Conservation (phyloP, 2,797 vertebrate species). For the Oryzias sinensis region DNA sequence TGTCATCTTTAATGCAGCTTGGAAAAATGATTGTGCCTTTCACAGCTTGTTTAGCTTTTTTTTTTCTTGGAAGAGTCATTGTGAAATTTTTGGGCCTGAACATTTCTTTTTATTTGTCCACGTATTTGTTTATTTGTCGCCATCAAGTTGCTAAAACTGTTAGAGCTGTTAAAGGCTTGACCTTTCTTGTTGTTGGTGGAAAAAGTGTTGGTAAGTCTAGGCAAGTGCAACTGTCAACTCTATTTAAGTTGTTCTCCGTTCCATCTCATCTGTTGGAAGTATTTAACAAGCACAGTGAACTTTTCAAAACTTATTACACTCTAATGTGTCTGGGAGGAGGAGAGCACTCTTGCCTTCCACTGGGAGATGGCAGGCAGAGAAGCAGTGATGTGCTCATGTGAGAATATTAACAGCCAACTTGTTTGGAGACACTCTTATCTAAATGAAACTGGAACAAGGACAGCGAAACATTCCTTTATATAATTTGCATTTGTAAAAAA, state of each 20-base stretch:
- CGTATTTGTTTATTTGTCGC: constrained; percentile 25
- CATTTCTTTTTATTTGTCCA: background rate
- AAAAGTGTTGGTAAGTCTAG: constrained; percentile 42
- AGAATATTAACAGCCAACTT: constrained; percentile 79
- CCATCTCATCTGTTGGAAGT: constrained; percentile 63
- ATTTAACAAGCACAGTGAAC: constrained; percentile 75
- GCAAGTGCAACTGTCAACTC: constrained; percentile 54
- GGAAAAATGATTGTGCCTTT: constrained; percentile 22
- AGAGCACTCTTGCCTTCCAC: constrained; percentile 61
- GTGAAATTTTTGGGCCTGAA: background rate
- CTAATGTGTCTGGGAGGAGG: constrained; percentile 61
- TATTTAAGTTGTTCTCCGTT: constrained; percentile 32
- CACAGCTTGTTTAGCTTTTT: constrained; percentile 14
- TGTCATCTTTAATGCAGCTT: constrained; percentile 23
- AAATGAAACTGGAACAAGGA: constrained; percentile 81
- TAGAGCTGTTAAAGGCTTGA: constrained; percentile 37
- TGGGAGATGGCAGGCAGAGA: constrained; percentile 65
- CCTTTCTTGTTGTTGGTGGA: constrained; percentile 58
- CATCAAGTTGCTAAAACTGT: constrained; percentile 19
- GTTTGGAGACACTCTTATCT: constrained; percentile 79
- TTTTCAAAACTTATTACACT: constrained; percentile 75
- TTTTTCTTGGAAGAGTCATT: background rate
- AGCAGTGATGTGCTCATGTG: constrained; percentile 77
- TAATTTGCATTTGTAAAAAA: constrained; percentile 78
- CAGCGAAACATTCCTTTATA: constrained; percentile 78